Evolutionary conservation across 2,113 vertebrate genomes (phyloP).

Genomic region (Sturnus vulgaris): DNA sequence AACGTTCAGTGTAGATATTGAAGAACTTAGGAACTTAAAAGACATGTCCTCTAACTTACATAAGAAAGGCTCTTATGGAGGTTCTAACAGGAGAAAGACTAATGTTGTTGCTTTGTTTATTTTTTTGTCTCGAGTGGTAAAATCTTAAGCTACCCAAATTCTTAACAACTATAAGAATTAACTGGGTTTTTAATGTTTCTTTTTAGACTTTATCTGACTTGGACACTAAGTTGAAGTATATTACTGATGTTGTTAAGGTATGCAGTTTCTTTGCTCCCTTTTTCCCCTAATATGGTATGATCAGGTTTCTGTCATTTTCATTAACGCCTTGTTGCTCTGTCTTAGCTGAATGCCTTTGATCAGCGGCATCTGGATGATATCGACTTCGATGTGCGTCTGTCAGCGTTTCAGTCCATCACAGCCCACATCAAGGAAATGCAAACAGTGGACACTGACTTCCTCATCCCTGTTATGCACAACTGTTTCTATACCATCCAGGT

Average conservation of each 20-base stretch:
- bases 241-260: slow-evolving; percentile 89
- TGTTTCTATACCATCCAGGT: slow-evolving; percentile 95
- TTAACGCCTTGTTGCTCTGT: background rate
- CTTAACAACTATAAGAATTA: background rate
- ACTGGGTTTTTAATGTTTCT: background rate
- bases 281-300: background rate
- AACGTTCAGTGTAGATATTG: background rate
- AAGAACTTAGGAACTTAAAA: background rate
- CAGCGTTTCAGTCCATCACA: slow-evolving; percentile 84
- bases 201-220: slow-evolving; percentile 87
- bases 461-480: slow-evolving; percentile 86
- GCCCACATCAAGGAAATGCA: slow-evolving; percentile 81
- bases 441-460: slow-evolving; percentile 81
- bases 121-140: background rate
- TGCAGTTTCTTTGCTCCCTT: background rate
- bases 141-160: background rate
- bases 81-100: background rate
- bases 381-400: slow-evolving; percentile 88
- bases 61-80: background rate
- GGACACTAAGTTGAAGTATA: slow-evolving; percentile 79
- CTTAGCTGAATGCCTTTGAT: slow-evolving; percentile 91
- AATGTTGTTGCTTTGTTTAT: background rate
- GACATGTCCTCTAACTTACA: background rate
- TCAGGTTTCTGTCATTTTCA: background rate
- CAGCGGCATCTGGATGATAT: slow-evolving; percentile 91